A percentile compares a stretch with the other conserved stretches of the same genome.
phyloP scores from a whole-genome alignment of 2,888 invertebrate species.

The Cephus runcator region DNA sequence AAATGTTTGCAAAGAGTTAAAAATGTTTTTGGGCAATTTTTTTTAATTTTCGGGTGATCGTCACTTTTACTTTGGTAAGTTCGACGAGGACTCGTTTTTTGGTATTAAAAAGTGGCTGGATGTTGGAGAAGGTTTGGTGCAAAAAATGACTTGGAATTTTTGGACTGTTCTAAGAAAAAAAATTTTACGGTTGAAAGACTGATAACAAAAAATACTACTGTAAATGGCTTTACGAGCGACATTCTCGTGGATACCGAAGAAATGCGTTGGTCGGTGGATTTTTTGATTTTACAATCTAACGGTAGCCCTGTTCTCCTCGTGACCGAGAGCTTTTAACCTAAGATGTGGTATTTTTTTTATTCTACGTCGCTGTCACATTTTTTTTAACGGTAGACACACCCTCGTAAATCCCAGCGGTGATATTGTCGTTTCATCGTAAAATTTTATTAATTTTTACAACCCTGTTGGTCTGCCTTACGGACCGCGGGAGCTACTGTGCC shows the following conservation, averaged over 20 bases:
- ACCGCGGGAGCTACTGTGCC: slow-evolving; percentile 24
- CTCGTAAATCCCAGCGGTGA: slow-evolving; percentile 10
- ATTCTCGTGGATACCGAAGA: neutral
- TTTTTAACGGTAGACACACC: neutral
- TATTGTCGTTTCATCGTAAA: slow-evolving; percentile 23
- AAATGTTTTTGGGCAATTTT: neutral
- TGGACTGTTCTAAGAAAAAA: neutral
- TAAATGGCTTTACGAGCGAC: neutral
- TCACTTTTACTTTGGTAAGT: too few species aligned
- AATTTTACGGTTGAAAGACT: neutral
- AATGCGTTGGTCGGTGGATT: neutral
- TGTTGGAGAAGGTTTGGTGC: neutral
- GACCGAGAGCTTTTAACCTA: neutral
- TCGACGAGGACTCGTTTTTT: too few species aligned
- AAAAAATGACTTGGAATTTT: neutral
- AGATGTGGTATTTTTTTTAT: slow-evolving; percentile 11
- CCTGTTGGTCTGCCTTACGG: neutral
- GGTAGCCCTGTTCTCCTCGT: neutral
- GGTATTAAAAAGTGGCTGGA: neutral
- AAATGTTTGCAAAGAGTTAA: neutral
- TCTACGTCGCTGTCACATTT: slow-evolving; percentile 12
- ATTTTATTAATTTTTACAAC: slow-evolving; percentile 40
- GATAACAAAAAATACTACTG: neutral
- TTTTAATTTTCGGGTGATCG: fast-evolving
- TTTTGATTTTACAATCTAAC: neutral